Percentiles rank a stretch among this genome's conserved stretches.
Conservation (phyloP, 2,888 invertebrate species). For the Dendrolimus houi region DNA sequence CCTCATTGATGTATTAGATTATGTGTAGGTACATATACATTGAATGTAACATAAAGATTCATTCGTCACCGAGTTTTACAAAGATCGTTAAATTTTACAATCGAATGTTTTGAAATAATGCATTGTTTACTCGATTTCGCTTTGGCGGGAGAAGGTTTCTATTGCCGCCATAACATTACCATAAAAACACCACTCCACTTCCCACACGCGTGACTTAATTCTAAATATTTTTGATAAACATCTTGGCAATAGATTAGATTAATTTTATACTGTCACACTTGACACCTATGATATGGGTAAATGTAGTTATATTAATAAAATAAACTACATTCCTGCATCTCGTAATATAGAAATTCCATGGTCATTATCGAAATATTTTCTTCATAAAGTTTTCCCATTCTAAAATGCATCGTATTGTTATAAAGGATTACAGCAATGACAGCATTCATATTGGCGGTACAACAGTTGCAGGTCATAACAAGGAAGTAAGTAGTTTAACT, state of each 20-base stretch:
- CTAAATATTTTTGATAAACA: slow-evolving; percentile 51
- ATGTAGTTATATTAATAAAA: slow-evolving; percentile 32
- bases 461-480: too few species aligned
- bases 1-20: too few species aligned
- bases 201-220: slow-evolving; percentile 54
- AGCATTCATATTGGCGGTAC: too few species aligned
- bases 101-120: slow-evolving; percentile 35
- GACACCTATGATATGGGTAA: slow-evolving; percentile 29
- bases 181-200: slow-evolving; percentile 45
- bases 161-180: slow-evolving; percentile 50
- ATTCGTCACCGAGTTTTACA: background rate
- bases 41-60: background rate
- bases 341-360: slow-evolving; percentile 32
- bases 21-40: too few species aligned
- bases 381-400: slow-evolving; percentile 25
- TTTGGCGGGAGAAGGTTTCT: slow-evolving; percentile 31
- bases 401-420: slow-evolving; percentile 32
- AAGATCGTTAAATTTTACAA: slow-evolving; percentile 30
- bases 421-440: slow-evolving; percentile 14
- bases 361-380: slow-evolving; percentile 32
- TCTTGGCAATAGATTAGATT: slow-evolving; percentile 36
- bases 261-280: slow-evolving; percentile 33
- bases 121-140: slow-evolving; percentile 44
- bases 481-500: too few species aligned
- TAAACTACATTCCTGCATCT: slow-evolving; percentile 33